Evolutionary conservation across 92 coral and sea anemone genomes (phyloP), one percentile per base, ranked within the genome.

Genomic region (Metridium senile): DNA sequence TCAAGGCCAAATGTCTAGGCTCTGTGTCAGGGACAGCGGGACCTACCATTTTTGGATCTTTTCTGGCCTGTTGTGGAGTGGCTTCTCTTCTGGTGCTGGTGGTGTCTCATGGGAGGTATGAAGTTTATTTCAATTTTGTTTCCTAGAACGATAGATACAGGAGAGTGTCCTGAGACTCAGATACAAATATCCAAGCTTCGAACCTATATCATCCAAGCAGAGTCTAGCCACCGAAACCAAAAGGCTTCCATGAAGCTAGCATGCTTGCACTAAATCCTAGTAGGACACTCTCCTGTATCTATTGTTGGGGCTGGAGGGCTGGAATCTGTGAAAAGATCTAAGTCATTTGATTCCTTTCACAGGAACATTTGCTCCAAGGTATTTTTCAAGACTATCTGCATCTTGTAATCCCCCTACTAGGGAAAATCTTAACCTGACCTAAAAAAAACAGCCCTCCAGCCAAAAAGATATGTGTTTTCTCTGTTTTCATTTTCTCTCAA

Each of bases 31-130:
- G 74, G 28, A 13, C 74, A 69, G 74, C 58, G 21, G 6, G 74
- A 43, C 35, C 22, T 45, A 39, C 57, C 58, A 3, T 45, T 45
- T 67, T 67, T 67, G 27, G 43, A 52, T 23, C 30, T 8, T 43
- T 27, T 29, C 39, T 27, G 61, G 54, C 74, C 59, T 54, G 59
- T 21, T 69, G 74, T 69, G 74, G 74, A 51, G 58, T 52, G 57
- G 74, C 74, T 69, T 45, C 58, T 69, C 33, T 69, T 69, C n/a
- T 45, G 74, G 74, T 69, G 74, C 74, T 69, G 74, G 74, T 28
- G 43, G 74, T 58, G 32, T 58, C 74, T 69, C 62, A 22, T 67
- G 74, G 74, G 74, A 69, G 74, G 74, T 47, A 69, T 69, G 59
- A 43, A 43, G 13, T 69, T 47, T 69, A 69, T 69, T 69, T 69